Percentiles rank a stretch among this genome's conserved stretches.
Evolutionary conservation across 1,140 invertebrate genomes (phyloP).

Genomic region (Nymphalis io): DNA sequence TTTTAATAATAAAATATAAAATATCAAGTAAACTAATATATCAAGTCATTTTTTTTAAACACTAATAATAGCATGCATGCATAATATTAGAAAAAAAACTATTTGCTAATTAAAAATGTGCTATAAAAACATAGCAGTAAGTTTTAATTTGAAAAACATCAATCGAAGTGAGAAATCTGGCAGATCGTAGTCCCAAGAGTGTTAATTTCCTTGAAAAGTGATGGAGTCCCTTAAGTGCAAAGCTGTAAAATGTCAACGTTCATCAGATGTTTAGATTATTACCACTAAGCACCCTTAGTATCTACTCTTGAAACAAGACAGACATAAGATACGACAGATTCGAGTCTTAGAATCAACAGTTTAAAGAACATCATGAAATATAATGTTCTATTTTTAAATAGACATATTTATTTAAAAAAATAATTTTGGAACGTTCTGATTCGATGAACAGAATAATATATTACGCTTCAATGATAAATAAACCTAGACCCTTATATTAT

Average conservation of each 20-base stretch:
- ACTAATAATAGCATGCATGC: too few species aligned
- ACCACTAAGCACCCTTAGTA: constrained; percentile 23
- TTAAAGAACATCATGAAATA: neutral
- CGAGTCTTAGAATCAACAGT: neutral
- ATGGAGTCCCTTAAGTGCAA: constrained; percentile 30
- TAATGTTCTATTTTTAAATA: too few species aligned
- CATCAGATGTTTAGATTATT: constrained; percentile 35
- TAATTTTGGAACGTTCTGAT: too few species aligned
- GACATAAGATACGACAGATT: neutral
- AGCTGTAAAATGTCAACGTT: constrained; percentile 27
- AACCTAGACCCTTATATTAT: too few species aligned
- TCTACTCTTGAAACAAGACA: neutral
- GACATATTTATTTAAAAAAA: too few species aligned
- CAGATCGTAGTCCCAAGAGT: constrained; percentile 14
- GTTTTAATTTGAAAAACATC: constrained; percentile 5
- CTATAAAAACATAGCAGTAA: neutral
- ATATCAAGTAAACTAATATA: too few species aligned
- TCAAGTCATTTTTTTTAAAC: too few species aligned
- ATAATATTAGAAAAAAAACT: too few species aligned
- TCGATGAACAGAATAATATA: too few species aligned
- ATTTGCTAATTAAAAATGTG: neutral
- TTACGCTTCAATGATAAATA: too few species aligned
- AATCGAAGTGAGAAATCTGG: constrained; percentile 9
- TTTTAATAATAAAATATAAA: too few species aligned
- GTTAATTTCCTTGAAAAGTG: constrained; percentile 25